Evolutionary conservation across 1,140 invertebrate species (phyloP).

Genomic region (Pantala flavescens): DNA sequence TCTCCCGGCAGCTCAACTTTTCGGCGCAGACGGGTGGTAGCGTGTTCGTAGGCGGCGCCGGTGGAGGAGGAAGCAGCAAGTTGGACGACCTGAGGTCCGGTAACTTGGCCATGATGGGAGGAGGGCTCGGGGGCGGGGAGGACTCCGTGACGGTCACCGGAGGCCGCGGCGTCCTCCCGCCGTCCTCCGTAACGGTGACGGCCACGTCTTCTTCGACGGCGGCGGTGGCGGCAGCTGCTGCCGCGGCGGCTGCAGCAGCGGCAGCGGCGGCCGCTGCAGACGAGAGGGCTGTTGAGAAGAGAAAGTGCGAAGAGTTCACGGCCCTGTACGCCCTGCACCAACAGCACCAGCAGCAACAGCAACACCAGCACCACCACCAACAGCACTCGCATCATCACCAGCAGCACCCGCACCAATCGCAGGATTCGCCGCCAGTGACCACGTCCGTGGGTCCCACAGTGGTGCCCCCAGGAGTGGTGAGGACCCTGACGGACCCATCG

Average conservation of each 20-base stretch:
- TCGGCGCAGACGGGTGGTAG: constrained; percentile 15
- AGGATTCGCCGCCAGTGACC: constrained; percentile 44
- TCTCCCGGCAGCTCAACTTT: constrained; percentile 75
- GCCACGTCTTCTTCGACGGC: not conserved
- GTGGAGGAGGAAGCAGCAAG: not conserved
- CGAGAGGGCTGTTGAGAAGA: constrained; percentile 22
- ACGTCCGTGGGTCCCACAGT: constrained; percentile 27
- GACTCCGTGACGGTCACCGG: not conserved
- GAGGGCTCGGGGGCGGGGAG: not conserved
- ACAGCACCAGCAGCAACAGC: constrained; percentile 8
- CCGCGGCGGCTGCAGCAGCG: constrained; percentile 41
- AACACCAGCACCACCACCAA: not conserved
- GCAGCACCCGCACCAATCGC: constrained; percentile 43
- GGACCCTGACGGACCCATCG: constrained; percentile 47
- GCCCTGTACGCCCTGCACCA: constrained; percentile 49
- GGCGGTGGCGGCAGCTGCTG: not conserved
- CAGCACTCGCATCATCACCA: not conserved
- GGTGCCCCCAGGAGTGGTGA: constrained; percentile 20
- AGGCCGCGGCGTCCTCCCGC: constrained; percentile 11
- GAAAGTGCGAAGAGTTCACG: constrained; percentile 72
- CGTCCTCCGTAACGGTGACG: not conserved
- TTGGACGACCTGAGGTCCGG: constrained; percentile 17
- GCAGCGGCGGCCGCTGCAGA: constrained; percentile 26
- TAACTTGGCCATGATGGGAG: constrained; percentile 13
- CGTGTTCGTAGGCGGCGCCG: not conserved